Conservation (phyloP, 1,140 invertebrate species). For the Halesus radiatus region DNA sequence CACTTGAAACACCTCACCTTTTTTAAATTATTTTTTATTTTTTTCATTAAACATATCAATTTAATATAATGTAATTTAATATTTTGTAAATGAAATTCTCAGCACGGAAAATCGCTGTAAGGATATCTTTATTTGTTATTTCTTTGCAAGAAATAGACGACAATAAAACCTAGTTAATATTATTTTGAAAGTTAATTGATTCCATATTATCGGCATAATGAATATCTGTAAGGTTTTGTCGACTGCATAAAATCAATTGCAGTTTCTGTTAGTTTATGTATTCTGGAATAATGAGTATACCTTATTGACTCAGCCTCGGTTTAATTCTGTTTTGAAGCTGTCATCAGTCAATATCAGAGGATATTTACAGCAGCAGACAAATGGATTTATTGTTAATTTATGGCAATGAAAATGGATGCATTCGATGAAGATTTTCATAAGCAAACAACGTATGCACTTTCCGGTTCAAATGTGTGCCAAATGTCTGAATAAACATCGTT, state of each 20-base stretch:
- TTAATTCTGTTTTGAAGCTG: conserved; percentile 1
- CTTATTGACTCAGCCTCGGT: conserved; percentile 31
- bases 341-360: not conserved
- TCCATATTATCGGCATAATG: not conserved
- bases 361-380: not conserved
- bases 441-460: conserved; percentile 53
- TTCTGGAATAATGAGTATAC: conserved; percentile 7
- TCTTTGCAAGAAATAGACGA: too few species aligned
- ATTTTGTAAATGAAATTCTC: too few species aligned
- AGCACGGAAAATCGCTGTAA: too few species aligned
- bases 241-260: conserved; percentile 29
- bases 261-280: not conserved
- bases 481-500: conserved; percentile 48
- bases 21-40: too few species aligned
- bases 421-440: conserved; percentile 51
- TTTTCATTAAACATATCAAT: too few species aligned
- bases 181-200: too few species aligned
- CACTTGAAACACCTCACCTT: too few species aligned
- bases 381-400: conserved; percentile 36
- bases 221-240: conserved; percentile 9
- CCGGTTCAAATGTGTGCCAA: conserved; percentile 50
- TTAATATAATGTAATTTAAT: too few species aligned
- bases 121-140: too few species aligned
- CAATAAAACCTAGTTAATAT: too few species aligned
- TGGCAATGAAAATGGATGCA: conserved; percentile 21